A percentile compares a stretch with the other conserved stretches of the same genome.
These are phyloP conservation scores for Numida meleagris DNA, from an alignment of 2,113 vertebrate genomes.

Conservation along the genomic window DNA sequence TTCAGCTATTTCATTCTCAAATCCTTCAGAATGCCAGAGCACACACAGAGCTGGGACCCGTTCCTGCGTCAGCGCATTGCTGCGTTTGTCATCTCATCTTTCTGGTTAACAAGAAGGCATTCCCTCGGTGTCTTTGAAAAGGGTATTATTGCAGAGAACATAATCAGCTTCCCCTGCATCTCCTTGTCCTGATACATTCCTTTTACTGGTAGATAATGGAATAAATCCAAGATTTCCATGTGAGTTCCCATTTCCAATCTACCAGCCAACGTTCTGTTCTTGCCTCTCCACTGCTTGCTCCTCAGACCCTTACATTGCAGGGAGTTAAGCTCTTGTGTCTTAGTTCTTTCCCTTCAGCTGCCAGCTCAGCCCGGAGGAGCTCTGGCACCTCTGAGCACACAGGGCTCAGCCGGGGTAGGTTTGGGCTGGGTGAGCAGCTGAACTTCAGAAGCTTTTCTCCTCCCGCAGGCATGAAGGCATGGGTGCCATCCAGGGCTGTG, in stretches of 20 bases:
- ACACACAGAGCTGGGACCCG: not conserved
- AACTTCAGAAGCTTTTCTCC: not conserved
- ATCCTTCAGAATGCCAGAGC: not conserved
- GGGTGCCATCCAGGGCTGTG: not conserved
- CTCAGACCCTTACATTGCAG: not conserved
- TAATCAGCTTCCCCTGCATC: not conserved
- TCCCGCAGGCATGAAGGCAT: not conserved
- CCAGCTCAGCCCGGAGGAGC: not conserved
- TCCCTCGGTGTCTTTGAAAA: not conserved
- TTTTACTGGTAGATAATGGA: not conserved
- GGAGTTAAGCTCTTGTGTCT: fast-evolving
- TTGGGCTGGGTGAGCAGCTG: not conserved
- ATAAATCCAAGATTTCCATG: not conserved
- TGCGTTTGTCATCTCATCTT: not conserved
- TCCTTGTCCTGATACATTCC: not conserved
- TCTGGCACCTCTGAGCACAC: not conserved
- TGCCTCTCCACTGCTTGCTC: not conserved
- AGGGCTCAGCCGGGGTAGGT: not conserved
- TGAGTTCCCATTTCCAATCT: not conserved
- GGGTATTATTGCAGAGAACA: not conserved
- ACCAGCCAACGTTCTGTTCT: not conserved
- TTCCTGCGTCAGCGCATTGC: not conserved
- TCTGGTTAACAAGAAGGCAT: not conserved
- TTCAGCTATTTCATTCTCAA: not conserved
- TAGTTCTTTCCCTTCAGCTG: not conserved